Evolutionary conservation across 2,888 invertebrate genomes (phyloP).

Genomic region (Bimastos eiseni): DNA sequence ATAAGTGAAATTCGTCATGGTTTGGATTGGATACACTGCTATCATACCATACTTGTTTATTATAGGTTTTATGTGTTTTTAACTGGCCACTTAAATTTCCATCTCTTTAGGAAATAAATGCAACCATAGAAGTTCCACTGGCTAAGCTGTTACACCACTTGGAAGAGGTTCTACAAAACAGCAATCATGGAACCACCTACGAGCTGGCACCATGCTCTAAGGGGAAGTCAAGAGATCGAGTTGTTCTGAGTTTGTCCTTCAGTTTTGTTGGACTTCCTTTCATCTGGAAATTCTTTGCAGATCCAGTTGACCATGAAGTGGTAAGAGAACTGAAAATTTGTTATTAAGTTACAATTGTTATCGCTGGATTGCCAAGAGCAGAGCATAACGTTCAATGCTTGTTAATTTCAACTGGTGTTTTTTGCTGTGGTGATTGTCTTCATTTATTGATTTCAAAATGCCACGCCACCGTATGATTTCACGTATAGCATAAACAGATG

Average conservation of each 20-base stretch:
- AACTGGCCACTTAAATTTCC: not conserved
- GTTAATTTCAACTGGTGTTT: not conserved
- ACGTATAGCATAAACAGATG: too few species aligned
- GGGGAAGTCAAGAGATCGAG: not conserved
- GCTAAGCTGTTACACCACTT: not conserved
- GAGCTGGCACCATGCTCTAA: not conserved
- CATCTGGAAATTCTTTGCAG: conserved; percentile 6
- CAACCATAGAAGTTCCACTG: conserved; percentile 10
- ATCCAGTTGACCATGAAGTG: not conserved
- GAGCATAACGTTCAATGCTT: not conserved
- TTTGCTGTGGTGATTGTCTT: not conserved
- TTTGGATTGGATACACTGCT: not conserved
- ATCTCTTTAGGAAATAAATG: not conserved
- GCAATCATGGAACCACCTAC: conserved; percentile 3
- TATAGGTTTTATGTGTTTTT: not conserved
- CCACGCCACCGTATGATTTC: too few species aligned
- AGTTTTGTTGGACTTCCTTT: conserved; percentile 18
- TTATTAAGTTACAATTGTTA: not conserved
- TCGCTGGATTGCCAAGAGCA: not conserved
- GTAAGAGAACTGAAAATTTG: not conserved
- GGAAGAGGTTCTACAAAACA: conserved; percentile 1
- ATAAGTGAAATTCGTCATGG: too few species aligned
- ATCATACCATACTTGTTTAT: not conserved
- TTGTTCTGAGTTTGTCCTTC: not conserved
- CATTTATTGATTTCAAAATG: too few species aligned